A percentile compares a stretch with the other conserved stretches of the same genome.
Conservation (phyloP, 2,113 vertebrate genomes). For the Nothoprocta pentlandii region DNA sequence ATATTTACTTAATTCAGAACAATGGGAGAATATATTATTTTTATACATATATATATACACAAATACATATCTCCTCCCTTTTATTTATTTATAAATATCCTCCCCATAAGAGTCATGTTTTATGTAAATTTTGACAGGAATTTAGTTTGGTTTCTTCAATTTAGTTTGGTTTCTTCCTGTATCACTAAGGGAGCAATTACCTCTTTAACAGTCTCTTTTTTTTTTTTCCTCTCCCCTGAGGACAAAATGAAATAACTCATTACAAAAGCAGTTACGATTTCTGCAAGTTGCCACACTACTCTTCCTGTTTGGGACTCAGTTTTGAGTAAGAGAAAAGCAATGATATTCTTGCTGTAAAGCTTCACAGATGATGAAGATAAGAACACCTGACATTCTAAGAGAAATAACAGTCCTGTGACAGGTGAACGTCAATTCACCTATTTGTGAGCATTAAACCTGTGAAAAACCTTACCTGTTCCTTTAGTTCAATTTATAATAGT, state of each 20-base stretch:
- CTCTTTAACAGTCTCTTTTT: not conserved
- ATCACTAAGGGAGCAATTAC: not conserved
- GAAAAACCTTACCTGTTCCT: rapidly evolving
- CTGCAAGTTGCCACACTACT: no score
- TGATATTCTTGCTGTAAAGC: no score
- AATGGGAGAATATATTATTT: not conserved
- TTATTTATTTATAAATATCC: no score
- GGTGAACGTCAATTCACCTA: not conserved
- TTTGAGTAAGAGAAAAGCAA: not conserved
- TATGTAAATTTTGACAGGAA: not conserved
- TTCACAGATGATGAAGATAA: not conserved
- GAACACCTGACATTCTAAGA: not conserved
- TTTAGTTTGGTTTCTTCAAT: not conserved
- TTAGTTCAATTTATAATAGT: not conserved
- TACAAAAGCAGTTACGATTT: not conserved
- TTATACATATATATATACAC: no score
- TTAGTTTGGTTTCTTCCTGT: not conserved
- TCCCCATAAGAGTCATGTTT: no score
- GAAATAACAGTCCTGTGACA: not conserved
- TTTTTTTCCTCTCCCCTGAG: not conserved
- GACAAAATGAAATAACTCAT: not conserved
- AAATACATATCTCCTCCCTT: no score
- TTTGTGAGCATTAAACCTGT: not conserved
- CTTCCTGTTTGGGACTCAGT: not conserved
- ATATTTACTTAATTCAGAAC: not conserved